Evolutionary conservation across 2,888 invertebrate genomes (phyloP).

Genomic region (Tuta absoluta): DNA sequence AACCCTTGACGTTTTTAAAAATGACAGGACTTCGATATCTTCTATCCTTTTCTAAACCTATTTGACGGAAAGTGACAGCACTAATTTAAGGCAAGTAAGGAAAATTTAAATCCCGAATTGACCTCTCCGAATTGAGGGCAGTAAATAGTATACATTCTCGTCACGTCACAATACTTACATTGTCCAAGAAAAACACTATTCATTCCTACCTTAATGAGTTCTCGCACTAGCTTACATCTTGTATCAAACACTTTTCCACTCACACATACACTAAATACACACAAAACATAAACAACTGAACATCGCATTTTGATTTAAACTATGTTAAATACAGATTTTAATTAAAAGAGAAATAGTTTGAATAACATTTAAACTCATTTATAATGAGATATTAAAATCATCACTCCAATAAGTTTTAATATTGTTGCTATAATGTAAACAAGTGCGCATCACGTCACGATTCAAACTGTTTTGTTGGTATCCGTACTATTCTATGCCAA

Average conservation of each 20-base stretch:
- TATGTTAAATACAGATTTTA: neutral
- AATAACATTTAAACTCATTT: neutral
- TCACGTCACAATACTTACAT: conserved; percentile 52
- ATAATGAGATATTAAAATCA: neutral
- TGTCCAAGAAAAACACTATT: conserved; percentile 63
- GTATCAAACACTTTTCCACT: conserved; percentile 57
- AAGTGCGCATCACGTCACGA: conserved; percentile 56
- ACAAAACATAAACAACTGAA: conserved; percentile 44
- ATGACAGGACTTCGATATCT: too few relatives aligned
- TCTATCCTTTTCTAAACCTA: too few relatives aligned
- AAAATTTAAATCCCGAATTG: too few relatives aligned
- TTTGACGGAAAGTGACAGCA: too few relatives aligned
- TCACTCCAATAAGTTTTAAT: neutral
- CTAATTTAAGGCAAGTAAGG: too few relatives aligned
- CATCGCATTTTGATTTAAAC: conserved; percentile 38
- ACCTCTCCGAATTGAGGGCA: too few relatives aligned
- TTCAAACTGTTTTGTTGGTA: conserved; percentile 16
- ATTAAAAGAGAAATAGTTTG: neutral
- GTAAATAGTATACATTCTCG: too few relatives aligned
- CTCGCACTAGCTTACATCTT: conserved; percentile 64
- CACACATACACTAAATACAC: conserved; percentile 38
- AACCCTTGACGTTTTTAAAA: too few relatives aligned
- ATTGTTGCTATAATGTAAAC: conserved; percentile 31
- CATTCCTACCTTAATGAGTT: conserved; percentile 56
- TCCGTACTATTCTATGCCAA: neutral